Evolutionary conservation across 2,888 invertebrate genomes (phyloP), one percentile per base, ranked within the genome.

Genomic region (Caenorhabditis sp.): DNA sequence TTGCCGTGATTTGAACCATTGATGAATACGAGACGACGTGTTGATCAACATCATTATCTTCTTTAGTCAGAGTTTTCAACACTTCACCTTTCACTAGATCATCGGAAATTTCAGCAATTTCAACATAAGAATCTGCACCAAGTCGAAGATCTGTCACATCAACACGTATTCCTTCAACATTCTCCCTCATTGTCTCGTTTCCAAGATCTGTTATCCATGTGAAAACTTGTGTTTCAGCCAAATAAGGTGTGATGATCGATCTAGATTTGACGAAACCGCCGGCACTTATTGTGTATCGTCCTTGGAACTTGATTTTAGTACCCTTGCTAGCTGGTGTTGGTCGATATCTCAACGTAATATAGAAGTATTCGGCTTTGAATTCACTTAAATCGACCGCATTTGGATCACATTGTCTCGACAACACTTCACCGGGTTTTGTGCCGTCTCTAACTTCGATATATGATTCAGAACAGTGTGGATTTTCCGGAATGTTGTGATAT

Each of bases 391-490:
- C 63, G 21, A 63, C 43, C 1, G 37, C 2, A 17, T 12, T n/a
- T 0, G 37, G n/a, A 14, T 67, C 66, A 60, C 85, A 85, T 57
- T 74, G 76, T 10, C 84, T 58, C 19, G 74, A 77, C 27, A 84
- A 24, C n/a, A 84, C 66, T 43, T 31, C 43, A 17, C 84, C 84
- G 24, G 68, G 75, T 4, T 69, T 69, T 62, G 84, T 82, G 4
- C 69, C 70, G 62, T 85, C 83, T 4, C 85, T 76, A 14, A 86
- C 61, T 75, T 86, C 86, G 10, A 86, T 57, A 65, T 79, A 86
- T 6, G 81, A 81, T 24, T 79, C 81, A 4, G 77, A 71, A 64
- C 85, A 85, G 54, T 62, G 62, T 0, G 66, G 59, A 1, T 62
- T 62, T 0, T 19, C 24, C 26, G 8, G 53, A 50, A 70, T 36